Conservation (phyloP, 1,140 invertebrate genomes). For the Cotesia chilonis region DNA sequence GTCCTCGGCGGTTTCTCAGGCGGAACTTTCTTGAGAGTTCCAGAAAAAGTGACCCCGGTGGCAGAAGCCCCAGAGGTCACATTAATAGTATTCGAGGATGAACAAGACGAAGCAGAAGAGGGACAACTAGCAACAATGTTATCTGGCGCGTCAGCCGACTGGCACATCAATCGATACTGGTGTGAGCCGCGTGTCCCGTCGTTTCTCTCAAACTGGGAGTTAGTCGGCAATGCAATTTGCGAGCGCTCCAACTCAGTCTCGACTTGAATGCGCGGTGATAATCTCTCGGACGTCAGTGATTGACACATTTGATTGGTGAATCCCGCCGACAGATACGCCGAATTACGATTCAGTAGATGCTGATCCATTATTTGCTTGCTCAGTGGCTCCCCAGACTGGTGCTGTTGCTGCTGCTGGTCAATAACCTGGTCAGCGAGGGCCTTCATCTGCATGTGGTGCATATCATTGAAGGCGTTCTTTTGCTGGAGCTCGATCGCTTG, state of each 20-base stretch:
- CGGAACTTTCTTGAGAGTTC: conserved; percentile 62
- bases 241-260: conserved; percentile 49
- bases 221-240: conserved; percentile 57
- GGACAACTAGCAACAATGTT: conserved; percentile 41
- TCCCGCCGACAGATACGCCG: conserved; percentile 35
- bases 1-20: conserved; percentile 65
- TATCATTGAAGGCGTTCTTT: conserved; percentile 43
- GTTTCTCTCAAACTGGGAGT: conserved; percentile 57
- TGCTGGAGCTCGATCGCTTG: conserved; percentile 45
- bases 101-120: conserved; percentile 28
- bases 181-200: conserved; percentile 51
- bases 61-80: conserved; percentile 10
- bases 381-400: conserved; percentile 36
- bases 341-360: conserved; percentile 47
- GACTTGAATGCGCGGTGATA: conserved; percentile 56
- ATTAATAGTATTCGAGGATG: not conserved
- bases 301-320: conserved; percentile 49
- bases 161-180: conserved; percentile 56
- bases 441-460: conserved; percentile 46
- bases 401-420: too few relatives aligned
- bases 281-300: conserved; percentile 52
- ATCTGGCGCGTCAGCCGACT: conserved; percentile 50
- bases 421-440: conserved; percentile 49
- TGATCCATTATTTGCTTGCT: conserved; percentile 50
- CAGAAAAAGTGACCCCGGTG: conserved; percentile 50